Percentiles rank a stretch among this genome's conserved stretches.
These are phyloP conservation scores for Platerodrilus igneus DNA, from an alignment of 2,888 invertebrate species.

Conservation along the genomic window DNA sequence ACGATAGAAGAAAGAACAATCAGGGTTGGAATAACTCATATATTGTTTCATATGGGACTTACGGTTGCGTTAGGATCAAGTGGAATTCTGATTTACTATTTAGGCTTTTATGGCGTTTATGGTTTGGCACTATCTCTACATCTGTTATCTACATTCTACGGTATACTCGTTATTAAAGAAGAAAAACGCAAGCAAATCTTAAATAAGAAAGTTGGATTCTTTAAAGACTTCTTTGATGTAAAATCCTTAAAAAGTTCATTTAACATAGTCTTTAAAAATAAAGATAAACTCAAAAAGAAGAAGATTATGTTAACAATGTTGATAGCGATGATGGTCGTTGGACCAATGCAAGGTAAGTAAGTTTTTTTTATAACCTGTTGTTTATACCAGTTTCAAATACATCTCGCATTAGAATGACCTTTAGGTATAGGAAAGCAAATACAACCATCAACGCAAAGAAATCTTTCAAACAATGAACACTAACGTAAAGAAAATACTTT, in stretches of 20 bases:
- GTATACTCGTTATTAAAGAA: slow-evolving; percentile 48
- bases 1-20: slow-evolving; percentile 54
- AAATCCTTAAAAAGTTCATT: slow-evolving; percentile 51
- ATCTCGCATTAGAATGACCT: no score
- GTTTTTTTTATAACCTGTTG: no score
- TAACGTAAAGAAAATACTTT: no score
- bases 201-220: no score
- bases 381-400: no score
- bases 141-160: slow-evolving; percentile 49
- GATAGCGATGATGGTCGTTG: slow-evolving; percentile 51
- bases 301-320: slow-evolving; percentile 51
- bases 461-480: no score
- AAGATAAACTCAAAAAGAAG: slow-evolving; percentile 45
- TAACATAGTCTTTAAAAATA: slow-evolving; percentile 50
- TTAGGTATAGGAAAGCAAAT: no score
- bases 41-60: slow-evolving; percentile 51
- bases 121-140: slow-evolving; percentile 47
- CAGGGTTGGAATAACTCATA: slow-evolving; percentile 55
- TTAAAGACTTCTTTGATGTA: slow-evolving; percentile 47
- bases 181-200: slow-evolving; percentile 1
- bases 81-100: slow-evolving; percentile 48
- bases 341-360: slow-evolving; percentile 53
- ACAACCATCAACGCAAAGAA: no score
- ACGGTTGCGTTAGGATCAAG: slow-evolving; percentile 51
- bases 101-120: slow-evolving; percentile 55